These are phyloP conservation scores for Spilarctia lutea DNA, from an alignment of 2,888 invertebrate genomes.

Conservation along the genomic window DNA sequence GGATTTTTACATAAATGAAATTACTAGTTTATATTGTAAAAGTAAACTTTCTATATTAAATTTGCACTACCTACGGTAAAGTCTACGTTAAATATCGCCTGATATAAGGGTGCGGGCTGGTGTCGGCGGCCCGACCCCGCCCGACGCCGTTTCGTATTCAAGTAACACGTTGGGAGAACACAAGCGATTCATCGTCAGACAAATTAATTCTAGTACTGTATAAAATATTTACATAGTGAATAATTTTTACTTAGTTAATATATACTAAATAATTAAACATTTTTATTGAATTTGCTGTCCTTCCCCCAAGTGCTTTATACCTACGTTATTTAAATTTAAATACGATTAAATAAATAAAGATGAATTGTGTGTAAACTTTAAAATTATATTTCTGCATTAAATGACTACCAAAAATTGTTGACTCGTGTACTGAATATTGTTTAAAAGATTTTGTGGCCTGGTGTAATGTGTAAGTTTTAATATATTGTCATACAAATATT, in stretches of 20 bases:
- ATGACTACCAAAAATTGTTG: constrained; percentile 81
- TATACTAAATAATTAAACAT: constrained; percentile 84
- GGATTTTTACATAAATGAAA: constrained; percentile 85
- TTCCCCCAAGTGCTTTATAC: constrained; percentile 88
- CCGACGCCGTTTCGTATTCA: constrained; percentile 74
- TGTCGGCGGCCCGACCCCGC: constrained; percentile 69
- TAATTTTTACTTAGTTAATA: constrained; percentile 87
- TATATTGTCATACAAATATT: constrained; percentile 20
- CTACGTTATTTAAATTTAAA: constrained; percentile 86
- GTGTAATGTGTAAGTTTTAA: constrained; percentile 49
- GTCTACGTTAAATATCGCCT: constrained; percentile 75
- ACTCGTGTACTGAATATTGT: constrained; percentile 76
- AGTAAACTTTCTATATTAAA: constrained; percentile 84
- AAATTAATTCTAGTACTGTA: constrained; percentile 85
- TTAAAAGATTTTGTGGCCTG: constrained; percentile 80
- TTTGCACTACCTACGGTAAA: constrained; percentile 82
- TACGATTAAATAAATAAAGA: constrained; percentile 84
- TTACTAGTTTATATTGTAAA: constrained; percentile 84
- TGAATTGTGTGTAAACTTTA: constrained; percentile 84
- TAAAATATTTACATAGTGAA: constrained; percentile 86
- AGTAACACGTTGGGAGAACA: constrained; percentile 80
- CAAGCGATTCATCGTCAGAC: constrained; percentile 83
- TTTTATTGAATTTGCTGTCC: constrained; percentile 88
- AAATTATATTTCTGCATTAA: constrained; percentile 82
- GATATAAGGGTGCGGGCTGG: constrained; percentile 79